Base-by-base conservation (phyloP, 2,888 invertebrate genomes). In the Sminthurides aquaticus region DNA sequence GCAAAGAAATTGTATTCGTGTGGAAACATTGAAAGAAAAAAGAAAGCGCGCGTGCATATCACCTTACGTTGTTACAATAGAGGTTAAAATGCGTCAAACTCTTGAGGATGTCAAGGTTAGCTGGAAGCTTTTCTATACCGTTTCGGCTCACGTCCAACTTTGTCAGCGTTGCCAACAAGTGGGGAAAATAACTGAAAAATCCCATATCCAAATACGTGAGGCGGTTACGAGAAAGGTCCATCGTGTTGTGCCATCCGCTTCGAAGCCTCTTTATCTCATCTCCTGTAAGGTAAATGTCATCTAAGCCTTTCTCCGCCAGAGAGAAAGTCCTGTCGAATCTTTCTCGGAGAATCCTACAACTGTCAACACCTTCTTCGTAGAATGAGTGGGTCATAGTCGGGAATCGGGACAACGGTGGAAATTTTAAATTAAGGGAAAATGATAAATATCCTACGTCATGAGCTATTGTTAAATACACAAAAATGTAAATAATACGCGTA, bases 121-220 rank as follows among this genome's bases (percentile, higher is more conserved):
- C 5, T 2, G 60, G 60, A 1, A 60, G 20, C 15, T 25, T 29
- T 5, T 11, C 15, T 18, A 60, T 60, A 15, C 25, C 49, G 34
- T 60, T 60, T 24, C 60, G n/a, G 48, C 49, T 60, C 49, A 60
- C 20, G 26, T 60, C 60, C 60, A 60, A 48, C 25, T 60, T 60
- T 25, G 49, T 60, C 1, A 60, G 24, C 20, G 8, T 24, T 5
- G 20, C 26, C 8, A 60, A 22, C 24, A 60, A 49, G 20, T 49
- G 25, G 15, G 60, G 49, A 8, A 60, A 60, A 22, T 60, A 26
- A 2, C 18, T 15, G 26, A 60, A 48, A n/a, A 49, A 49, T 1
- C 48, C 49, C 25, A 60, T 24, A 49, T 60, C 34, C 49, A 60
- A 49, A 18, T 49, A 24, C 48, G 20, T 24, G 20, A 60, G 48